These are phyloP conservation scores for Azorinus chamasolen DNA, from an alignment of 2,888 invertebrate species.

Conservation along the genomic window DNA sequence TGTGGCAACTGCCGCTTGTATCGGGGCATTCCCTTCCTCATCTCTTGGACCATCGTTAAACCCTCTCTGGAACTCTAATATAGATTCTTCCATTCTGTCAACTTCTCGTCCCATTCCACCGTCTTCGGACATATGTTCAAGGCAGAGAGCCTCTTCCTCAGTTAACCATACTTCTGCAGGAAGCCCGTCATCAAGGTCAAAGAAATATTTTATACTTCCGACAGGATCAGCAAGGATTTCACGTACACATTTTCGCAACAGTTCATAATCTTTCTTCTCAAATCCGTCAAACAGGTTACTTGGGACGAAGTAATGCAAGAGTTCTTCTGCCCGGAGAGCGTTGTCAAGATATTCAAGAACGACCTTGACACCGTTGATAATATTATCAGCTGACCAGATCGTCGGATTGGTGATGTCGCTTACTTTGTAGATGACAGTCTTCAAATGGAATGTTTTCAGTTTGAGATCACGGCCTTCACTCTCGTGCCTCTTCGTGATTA, in stretches of 20 bases:
- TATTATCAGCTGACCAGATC: constrained; percentile 23
- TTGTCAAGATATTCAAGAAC: constrained; percentile 22
- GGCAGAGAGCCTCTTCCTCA: constrained; percentile 14
- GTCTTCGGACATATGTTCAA: constrained; percentile 26
- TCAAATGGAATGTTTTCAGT: constrained; percentile 63
- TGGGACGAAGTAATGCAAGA: constrained; percentile 47
- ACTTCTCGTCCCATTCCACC: constrained; percentile 33
- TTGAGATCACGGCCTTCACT: constrained; percentile 9
- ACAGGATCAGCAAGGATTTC: constrained; percentile 21
- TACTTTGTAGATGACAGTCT: constrained; percentile 59
- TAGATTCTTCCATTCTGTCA: constrained; percentile 25
- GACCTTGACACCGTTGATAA: constrained; percentile 1
- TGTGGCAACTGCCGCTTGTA: not conserved
- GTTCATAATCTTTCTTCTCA: constrained; percentile 5
- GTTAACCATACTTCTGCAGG: constrained; percentile 14
- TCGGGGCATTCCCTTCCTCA: constrained; percentile 14
- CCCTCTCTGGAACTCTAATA: constrained; percentile 45
- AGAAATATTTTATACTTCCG: constrained; percentile 21
- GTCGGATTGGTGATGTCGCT: constrained; percentile 29
- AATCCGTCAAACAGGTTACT: constrained; percentile 43
- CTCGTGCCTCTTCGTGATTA: constrained; percentile 23
- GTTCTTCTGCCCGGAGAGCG: not conserved
- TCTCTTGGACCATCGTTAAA: constrained; percentile 31
- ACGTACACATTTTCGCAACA: constrained; percentile 22
- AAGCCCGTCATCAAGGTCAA: constrained; percentile 23